Evolutionary conservation across 2,113 vertebrate species (phyloP).

Genomic region (Empidonax alnorum): DNA sequence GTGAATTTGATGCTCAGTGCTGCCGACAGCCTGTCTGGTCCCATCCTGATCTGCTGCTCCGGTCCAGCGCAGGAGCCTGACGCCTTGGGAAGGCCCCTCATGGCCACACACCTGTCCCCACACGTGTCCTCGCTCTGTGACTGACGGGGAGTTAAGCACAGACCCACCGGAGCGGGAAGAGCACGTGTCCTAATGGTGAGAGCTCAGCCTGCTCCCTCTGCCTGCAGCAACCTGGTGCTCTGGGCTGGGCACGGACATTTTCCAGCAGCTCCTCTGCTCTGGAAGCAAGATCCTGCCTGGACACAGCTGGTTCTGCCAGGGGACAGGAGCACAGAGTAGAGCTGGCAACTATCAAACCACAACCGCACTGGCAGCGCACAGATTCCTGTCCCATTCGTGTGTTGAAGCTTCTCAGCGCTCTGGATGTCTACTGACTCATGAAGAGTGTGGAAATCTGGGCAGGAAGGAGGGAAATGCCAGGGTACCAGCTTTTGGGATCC

Average conservation of each 20-base stretch:
- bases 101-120: neutral
- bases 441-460: neutral
- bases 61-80: neutral
- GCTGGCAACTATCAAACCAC: neutral
- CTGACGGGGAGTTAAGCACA: accelerated
- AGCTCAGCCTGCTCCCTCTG: neutral
- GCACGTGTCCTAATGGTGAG: neutral
- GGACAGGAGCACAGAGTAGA: neutral
- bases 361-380: neutral
- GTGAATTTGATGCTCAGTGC: neutral
- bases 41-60: neutral
- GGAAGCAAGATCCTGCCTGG: neutral
- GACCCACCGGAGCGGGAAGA: neutral
- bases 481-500: neutral
- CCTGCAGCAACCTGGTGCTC: neutral
- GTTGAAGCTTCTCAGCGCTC: neutral
- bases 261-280: neutral
- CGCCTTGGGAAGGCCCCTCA: neutral
- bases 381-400: neutral
- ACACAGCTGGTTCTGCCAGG: neutral
- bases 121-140: neutral
- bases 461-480: neutral
- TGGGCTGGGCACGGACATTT: neutral
- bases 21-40: neutral
- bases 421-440: neutral